Evolutionary conservation across 1,140 invertebrate species (phyloP), one percentile per base, ranked within the genome.

Genomic region (Apis cerana): DNA sequence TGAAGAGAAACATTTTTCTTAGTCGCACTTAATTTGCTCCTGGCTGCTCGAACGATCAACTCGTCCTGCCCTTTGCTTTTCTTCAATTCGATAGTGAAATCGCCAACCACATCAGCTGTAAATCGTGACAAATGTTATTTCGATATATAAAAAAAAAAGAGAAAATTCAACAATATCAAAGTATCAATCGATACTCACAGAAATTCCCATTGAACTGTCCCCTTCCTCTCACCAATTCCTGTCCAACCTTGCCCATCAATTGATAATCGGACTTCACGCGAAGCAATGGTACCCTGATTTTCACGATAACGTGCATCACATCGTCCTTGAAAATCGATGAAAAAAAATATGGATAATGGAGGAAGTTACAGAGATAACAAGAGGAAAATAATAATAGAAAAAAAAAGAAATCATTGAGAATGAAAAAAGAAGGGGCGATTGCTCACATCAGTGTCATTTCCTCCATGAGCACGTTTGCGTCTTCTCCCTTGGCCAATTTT

Each of bases 1-100:
- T 93, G 84, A 56, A 94, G 82, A 50, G 83, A 86, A 50, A 94
- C 78, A 19, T 91, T 89, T 13, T 89, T 85, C 27, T 91, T 85
- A 11, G 86, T 88, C 19, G 92, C 88, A 13, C 61, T 80, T 33
- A 94, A 82, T 82, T 91, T 94, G 3, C 93, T 93, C 72, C 92
- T 89, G 1, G 93, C 92, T 48, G 93, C 91, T 12, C 93, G 89
- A 10, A 94, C 92, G 2, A 92, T 89, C 89, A 93, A 88, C 89
- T 91, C 90, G 12, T 88, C 86, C 13, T 90, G 82, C n/a, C 91
- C 88, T 13, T 87, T 88, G 10, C 86, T 77, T 82, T 91, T 94
- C 84, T 92, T 93, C 67, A 94, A 43, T 75, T 94, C 93, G 15
- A 94, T 82, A 50, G 92, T 93, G 83, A 94, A 94, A 80, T 93